A percentile compares a stretch with the other conserved stretches of the same genome.
These are phyloP conservation scores for Cataglyphis livida DNA, from an alignment of 2,888 invertebrate species.

Conservation along the genomic window DNA sequence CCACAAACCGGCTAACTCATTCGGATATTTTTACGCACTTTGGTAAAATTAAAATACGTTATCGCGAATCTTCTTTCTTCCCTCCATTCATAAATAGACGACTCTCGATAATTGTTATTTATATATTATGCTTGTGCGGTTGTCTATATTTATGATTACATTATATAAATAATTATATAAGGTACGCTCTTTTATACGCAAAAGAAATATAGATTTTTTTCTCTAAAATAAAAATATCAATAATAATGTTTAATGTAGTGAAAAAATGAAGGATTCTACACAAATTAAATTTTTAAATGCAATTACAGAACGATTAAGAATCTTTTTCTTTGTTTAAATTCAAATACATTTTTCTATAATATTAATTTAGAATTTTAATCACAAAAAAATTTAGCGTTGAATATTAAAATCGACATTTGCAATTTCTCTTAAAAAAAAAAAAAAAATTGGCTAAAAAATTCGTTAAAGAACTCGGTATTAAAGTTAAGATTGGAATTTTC, in stretches of 20 bases:
- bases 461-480: constrained; percentile 31
- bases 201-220: neutral
- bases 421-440: constrained; percentile 2
- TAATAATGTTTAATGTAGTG: neutral
- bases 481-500: constrained; percentile 46
- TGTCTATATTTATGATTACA: constrained; percentile 9
- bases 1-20: constrained; percentile 23
- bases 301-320: neutral
- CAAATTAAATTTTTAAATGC: neutral
- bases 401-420: constrained; percentile 11
- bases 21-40: neutral
- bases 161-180: constrained; percentile 14
- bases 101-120: constrained; percentile 19
- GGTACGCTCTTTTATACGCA: neutral
- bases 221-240: constrained; percentile 6
- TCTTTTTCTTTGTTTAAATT: neutral
- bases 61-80: neutral
- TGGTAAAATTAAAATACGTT: constrained; percentile 4
- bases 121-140: neutral
- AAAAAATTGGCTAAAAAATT: constrained; percentile 26
- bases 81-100: neutral
- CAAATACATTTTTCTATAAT: neutral
- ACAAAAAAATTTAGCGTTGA: neutral
- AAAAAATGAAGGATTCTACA: constrained; percentile 2
- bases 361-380: neutral